phyloP scores from a whole-genome alignment of 2,113 vertebrate genomes.

The Megaceryle torquata region DNA sequence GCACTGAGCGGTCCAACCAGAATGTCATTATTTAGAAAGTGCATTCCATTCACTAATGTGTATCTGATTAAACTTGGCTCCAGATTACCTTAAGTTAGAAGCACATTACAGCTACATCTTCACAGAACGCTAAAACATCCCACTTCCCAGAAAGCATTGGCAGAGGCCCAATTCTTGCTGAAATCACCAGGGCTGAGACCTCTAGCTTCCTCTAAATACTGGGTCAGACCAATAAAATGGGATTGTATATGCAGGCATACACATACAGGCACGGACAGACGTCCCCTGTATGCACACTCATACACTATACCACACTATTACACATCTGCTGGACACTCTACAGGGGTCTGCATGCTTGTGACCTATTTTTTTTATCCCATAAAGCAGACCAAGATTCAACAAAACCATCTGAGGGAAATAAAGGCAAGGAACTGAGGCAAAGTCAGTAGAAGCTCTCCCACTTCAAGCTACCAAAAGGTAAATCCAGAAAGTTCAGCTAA shows the following conservation, averaged over 20 bases:
- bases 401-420: not conserved
- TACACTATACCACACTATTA: not conserved
- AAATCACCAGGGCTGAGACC: not conserved
- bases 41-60: slow-evolving; percentile 48
- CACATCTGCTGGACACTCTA: not conserved
- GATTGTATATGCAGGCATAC: not conserved
- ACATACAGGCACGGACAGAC: not conserved
- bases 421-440: not conserved
- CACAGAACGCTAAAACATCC: not conserved
- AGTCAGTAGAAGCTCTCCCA: not conserved
- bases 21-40: slow-evolving; percentile 33
- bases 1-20: not conserved
- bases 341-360: not conserved
- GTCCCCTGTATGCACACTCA: not conserved
- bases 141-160: slow-evolving; percentile 31
- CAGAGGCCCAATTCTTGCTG: slow-evolving; percentile 8
- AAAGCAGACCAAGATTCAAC: not conserved
- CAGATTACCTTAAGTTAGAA: slow-evolving; percentile 20
- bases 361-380: not conserved
- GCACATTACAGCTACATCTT: slow-evolving; percentile 25
- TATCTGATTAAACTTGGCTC: slow-evolving; percentile 42
- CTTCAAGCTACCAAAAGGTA: not conserved
- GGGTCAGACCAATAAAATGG: not conserved
- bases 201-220: not conserved
- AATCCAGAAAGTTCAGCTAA: not conserved